phyloP scores from a whole-genome alignment of 2,888 invertebrate species.

The Nemoura dubitans region DNA sequence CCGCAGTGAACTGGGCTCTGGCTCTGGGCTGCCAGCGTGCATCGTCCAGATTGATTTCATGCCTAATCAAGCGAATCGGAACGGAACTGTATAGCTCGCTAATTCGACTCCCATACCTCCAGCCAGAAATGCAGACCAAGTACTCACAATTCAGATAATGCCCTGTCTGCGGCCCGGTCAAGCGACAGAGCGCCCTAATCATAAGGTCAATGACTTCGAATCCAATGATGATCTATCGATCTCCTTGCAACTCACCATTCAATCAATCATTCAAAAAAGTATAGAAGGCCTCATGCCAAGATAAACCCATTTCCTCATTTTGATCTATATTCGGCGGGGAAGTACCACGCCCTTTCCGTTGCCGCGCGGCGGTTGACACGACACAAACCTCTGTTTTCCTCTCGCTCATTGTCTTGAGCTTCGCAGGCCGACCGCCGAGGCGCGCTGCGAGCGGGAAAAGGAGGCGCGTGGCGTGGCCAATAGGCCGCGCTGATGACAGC shows the following conservation, averaged over 20 bases:
- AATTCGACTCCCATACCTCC: constrained; percentile 3
- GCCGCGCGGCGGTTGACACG: constrained; percentile 2
- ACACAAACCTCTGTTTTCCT: neutral
- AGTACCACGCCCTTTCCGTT: constrained; percentile 41
- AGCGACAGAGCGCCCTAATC: neutral
- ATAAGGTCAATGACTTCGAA: constrained; percentile 24
- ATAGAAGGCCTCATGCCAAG: constrained; percentile 26
- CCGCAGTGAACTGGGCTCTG: neutral
- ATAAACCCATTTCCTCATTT: constrained; percentile 38
- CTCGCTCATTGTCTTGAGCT: neutral
- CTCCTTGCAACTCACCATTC: constrained; percentile 29
- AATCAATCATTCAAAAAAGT: constrained; percentile 37
- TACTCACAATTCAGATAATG: neutral
- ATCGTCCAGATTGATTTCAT: constrained; percentile 33
- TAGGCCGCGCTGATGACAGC: neutral
- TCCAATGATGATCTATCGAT: constrained; percentile 32
- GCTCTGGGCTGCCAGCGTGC: neutral
- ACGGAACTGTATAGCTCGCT: neutral
- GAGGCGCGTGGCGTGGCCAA: neutral
- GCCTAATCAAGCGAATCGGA: neutral
- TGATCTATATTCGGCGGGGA: constrained; percentile 25
- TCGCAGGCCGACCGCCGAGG: neutral
- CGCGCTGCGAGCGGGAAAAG: neutral
- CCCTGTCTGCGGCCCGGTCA: neutral
- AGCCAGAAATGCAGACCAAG: neutral